Base-by-base conservation (phyloP, 1,140 invertebrate species). In the Apis florea region DNA sequence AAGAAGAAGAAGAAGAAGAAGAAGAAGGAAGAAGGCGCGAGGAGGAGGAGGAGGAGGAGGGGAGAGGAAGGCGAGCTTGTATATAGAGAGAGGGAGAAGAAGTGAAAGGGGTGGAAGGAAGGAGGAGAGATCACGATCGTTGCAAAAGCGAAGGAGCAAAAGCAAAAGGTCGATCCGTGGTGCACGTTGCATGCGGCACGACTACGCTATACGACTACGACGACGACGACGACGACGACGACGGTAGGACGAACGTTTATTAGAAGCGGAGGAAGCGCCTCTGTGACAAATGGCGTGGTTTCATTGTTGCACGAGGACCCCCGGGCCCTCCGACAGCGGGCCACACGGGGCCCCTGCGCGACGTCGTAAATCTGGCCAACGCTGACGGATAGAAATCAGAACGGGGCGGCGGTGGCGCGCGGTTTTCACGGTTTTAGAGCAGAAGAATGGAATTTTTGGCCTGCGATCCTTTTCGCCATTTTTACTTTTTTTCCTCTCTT, bases 211-310 rank as follows among this genome's bases (percentile, higher is more conserved):
- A n/a, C n/a, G n/a, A n/a, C n/a, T n/a, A n/a, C n/a, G n/a, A n/a
- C n/a, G n/a, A n/a, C n/a, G n/a, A n/a, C n/a, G n/a, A n/a, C n/a
- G n/a, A n/a, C n/a, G n/a, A n/a, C n/a, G n/a, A n/a, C 72, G 82
- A 82, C 83, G 82, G 80, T 83, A 85, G 83, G 75, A 21, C 83
- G 77, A 89, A 89, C 85, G 88, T 91, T 88, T 91, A 91, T 90
- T 91, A 91, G 87, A 85, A 89, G 84, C 90, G 69, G 86, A 90
- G 88, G 89, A 91, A 90, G 90, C 89, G 89, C 85, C 88, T 89
- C 86, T 89, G 89, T 91, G 90, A 91, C 90, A 91, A 91, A 91
- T 91, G 89, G 89, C 89, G 63, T 75, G 84, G 84, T 90, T 90
- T 89, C 88, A 91, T 91, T 91, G 89, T 91, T 90, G 83, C 86